These are phyloP conservation scores for Bombus superbus DNA, from an alignment of 1,140 invertebrate genomes.

Conservation along the genomic window DNA sequence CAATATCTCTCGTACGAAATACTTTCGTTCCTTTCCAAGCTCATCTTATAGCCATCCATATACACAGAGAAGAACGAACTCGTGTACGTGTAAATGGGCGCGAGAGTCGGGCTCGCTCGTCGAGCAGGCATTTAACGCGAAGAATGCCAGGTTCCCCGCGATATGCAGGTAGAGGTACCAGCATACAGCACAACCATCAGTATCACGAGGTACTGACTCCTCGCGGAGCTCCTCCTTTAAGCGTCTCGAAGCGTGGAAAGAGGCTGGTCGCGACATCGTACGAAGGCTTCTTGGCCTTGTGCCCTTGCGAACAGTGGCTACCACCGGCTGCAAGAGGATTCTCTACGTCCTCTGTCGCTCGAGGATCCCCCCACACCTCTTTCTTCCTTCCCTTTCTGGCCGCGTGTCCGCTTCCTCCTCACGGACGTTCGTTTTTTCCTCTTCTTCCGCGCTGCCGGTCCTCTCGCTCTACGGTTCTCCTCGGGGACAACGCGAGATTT, in stretches of 20 bases:
- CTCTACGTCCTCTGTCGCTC: conserved; percentile 46
- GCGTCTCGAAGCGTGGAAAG: conserved; percentile 30
- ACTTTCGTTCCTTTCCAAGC: not conserved
- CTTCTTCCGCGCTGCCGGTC: not conserved
- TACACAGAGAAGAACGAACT: not conserved
- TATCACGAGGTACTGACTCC: conserved; percentile 46
- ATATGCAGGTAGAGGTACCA: conserved; percentile 64
- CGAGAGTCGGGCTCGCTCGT: conserved; percentile 12
- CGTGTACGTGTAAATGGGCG: conserved; percentile 21
- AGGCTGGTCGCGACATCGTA: conserved; percentile 49
- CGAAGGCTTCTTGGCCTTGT: conserved; percentile 61
- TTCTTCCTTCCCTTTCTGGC: conserved; percentile 15
- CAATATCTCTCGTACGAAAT: not conserved
- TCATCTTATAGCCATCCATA: not conserved
- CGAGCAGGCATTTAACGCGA: conserved; percentile 69
- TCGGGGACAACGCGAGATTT: conserved; percentile 63
- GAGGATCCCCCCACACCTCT: conserved; percentile 23
- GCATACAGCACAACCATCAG: conserved; percentile 31
- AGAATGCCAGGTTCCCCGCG: conserved; percentile 55
- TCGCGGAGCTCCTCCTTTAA: conserved; percentile 42
- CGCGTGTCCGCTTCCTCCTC: conserved; percentile 41
- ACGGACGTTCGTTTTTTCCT: conserved; percentile 11
- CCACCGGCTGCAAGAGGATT: conserved; percentile 24
- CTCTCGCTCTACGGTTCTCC: conserved; percentile 30
- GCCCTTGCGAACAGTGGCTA: conserved; percentile 59